Base-by-base conservation (phyloP, 2,888 invertebrate genomes). In the Pyrrhia umbra region DNA sequence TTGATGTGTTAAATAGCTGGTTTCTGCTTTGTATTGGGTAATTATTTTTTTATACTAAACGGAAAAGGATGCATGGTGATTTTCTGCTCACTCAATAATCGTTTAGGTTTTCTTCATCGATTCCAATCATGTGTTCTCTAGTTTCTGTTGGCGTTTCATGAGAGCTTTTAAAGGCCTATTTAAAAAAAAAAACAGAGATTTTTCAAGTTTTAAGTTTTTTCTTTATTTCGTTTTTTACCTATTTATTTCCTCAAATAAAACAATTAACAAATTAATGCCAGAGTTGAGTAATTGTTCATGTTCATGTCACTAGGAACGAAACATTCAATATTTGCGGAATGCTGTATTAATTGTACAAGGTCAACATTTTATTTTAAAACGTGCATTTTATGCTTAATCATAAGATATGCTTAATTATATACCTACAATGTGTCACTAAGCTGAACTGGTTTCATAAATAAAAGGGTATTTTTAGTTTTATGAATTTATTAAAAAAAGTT, bases 1-100 rank as follows among this genome's bases (percentile, higher is more conserved):
- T 72, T 83, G 59, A 75, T 80, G 82, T 81, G 85, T 83, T 85
- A 85, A 86, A 85, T 83, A 75, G 70, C 68, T 68, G 71, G 75
- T 81, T 81, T 80, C 71, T 68, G 65, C 62, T 58, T 27, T 45
- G 54, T 55, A 75, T 68, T 55, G 59, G 55, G 75, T 81, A 80
- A 80, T 69, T 68, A 62, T 9, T 79, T 79, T 73, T 74, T 56
- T 65, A 62, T 56, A 51, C 34, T 67, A 77, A 81, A 62, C 79
- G 82, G 83, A 80, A 81, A 60, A 76, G 81, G 85, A 81, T 80
- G 67, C 63, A 72, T 50, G 82, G 55, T 72, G 25, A 8, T 42
- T 58, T 68, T 34, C 10, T 47, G 21, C 27, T 6, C 8, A 10
- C 52, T 72, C 46, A 20, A 20, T 61, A 43, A 62, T 58, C 43